These are phyloP conservation scores for Rhinopomastus cyanomelas DNA, from an alignment of 2,113 vertebrate genomes.

Conservation along the genomic window DNA sequence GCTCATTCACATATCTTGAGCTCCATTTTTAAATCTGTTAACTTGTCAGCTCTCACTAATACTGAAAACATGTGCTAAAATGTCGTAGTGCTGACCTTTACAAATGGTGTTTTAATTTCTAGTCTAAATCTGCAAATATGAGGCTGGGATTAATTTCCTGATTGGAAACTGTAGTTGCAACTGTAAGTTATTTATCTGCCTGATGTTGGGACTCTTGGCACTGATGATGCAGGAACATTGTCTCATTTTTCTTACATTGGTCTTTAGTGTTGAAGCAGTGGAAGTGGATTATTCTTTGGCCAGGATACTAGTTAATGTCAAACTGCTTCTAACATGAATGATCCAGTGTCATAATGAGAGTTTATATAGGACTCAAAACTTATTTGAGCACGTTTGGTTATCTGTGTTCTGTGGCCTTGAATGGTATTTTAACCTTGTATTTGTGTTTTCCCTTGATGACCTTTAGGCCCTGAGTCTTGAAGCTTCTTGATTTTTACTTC, in stretches of 20 bases:
- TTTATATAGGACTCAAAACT: not conserved
- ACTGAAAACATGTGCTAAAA: not conserved
- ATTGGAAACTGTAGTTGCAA: not conserved
- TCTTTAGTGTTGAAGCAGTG: not conserved
- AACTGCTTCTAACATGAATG: not conserved
- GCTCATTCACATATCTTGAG: not conserved
- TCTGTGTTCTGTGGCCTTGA: not conserved
- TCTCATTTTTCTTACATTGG: not conserved
- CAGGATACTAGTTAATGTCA: not conserved
- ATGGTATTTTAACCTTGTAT: not conserved
- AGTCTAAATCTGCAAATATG: not conserved
- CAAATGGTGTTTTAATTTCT: not conserved
- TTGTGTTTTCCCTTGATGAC: not conserved
- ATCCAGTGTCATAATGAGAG: not conserved
- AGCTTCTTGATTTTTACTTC: not conserved
- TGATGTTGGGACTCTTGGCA: not conserved
- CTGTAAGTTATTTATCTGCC: not conserved
- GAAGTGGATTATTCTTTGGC: not conserved
- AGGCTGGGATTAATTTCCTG: not conserved
- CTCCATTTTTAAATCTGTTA: not conserved
- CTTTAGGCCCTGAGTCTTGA: not conserved
- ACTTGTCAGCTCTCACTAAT: not conserved
- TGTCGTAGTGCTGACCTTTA: not conserved
- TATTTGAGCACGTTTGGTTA: not conserved
- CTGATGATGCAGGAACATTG: not conserved